Conservation (phyloP, 2,797 vertebrate species). For the Esox masquinongy region DNA sequence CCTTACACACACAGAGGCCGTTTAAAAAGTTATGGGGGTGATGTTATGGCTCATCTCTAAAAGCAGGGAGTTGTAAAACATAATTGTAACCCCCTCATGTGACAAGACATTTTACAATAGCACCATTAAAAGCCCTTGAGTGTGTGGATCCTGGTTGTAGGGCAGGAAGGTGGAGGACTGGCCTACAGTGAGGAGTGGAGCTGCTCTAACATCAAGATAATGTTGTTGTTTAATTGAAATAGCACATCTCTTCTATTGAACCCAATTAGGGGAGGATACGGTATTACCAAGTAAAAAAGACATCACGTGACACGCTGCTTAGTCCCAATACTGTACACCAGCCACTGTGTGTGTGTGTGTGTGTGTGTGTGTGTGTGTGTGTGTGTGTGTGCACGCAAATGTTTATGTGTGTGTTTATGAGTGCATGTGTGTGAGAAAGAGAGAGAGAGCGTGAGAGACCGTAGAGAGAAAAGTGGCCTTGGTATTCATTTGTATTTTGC, state of each 20-base stretch:
- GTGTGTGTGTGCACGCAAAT: constrained; percentile 10
- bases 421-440: constrained; percentile 29
- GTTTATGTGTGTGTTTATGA: background rate
- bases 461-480: background rate
- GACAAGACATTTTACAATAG: constrained; percentile 66
- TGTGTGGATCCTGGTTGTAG: constrained; percentile 48
- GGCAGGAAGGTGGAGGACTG: constrained; percentile 49
- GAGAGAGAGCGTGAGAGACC: background rate
- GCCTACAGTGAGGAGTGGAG: constrained; percentile 51
- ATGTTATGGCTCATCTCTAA: constrained; percentile 63
- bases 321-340: constrained; percentile 33
- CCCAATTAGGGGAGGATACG: constrained; percentile 34
- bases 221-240: constrained; percentile 82
- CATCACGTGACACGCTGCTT: constrained; percentile 14
- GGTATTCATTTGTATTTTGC: background rate
- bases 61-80: constrained; percentile 66
- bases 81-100: constrained; percentile 61
- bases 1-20: constrained; percentile 41
- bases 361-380: background rate
- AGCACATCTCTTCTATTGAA: constrained; percentile 46
- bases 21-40: constrained; percentile 65
- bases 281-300: background rate
- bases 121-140: constrained; percentile 53
- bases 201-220: constrained; percentile 71
- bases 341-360: background rate